Base-by-base conservation (phyloP, 2,888 invertebrate genomes). In the Drosophila mayaguana region DNA sequence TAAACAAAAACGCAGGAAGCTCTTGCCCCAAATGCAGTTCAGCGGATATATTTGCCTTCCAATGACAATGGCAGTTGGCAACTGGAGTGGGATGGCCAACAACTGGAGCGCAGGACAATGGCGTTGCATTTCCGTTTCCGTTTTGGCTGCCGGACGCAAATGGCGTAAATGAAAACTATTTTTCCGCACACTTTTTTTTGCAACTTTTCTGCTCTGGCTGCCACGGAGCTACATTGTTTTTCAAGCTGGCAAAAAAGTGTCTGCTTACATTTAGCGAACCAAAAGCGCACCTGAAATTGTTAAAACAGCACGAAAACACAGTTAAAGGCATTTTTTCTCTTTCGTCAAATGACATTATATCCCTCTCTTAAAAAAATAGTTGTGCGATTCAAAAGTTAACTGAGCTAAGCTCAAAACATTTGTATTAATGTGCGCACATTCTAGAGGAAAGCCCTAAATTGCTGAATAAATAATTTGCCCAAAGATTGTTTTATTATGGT, bases 41-140 rank as follows among this genome's bases (percentile, higher is more conserved):
- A 72, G 60, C 80, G 89, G 83, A 84, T 78, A 83, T 85, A 86
- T 80, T 88, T 80, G 69, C 75, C 66, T 68, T 53, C 72, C 59
- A 64, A 66, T 76, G 74, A 70, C 67, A 77, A 72, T 28, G 48
- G 28, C 45, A 25, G 36, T 18, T n/a, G 57, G 38, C 59, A 59
- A 38, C 38, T 4, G 38, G 18, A 20, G 28, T 14, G 25, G 38
- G 48, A 56, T 42, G 75, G 55, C 67, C 54, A 71, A 32, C 63
- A 72, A 67, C 36, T 32, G 62, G 56, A 67, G 50, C 56, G 50
- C 65, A 63, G 63, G 60, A 77, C 85, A 86, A 87, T 86, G 80
- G 85, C 76, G 78, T 73, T 81, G 88, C 80, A 80, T 81, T 89
- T 86, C 88, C 85, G 81, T 64, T 88, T 88, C 88, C 88, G 75